Evolutionary conservation across 2,113 vertebrate species (phyloP).

Genomic region (Neofelis nebulosa): DNA sequence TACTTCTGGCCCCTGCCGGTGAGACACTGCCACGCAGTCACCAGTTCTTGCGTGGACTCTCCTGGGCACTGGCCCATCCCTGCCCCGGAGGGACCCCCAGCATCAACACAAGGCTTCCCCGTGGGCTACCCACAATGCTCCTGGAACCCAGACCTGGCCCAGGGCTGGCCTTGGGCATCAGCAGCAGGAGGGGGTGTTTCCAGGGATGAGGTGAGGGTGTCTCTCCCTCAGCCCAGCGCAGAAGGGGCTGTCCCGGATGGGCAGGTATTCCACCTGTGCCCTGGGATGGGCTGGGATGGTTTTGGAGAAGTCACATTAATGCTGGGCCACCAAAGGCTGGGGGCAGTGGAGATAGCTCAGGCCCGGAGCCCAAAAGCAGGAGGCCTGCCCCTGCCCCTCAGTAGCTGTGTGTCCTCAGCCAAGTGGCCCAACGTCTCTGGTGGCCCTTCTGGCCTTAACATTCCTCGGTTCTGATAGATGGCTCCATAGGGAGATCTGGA

Average conservation of each 20-base stretch:
- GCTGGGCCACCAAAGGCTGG: neutral
- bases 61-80: neutral
- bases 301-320: neutral
- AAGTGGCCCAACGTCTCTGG: neutral
- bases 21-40: neutral
- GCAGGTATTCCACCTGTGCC: no score
- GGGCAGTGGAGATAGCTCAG: neutral
- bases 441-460: neutral
- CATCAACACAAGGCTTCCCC: neutral
- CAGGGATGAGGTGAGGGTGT: neutral
- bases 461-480: neutral
- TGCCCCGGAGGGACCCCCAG: neutral
- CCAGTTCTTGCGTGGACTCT: neutral
- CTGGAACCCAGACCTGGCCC: neutral
- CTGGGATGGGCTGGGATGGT: neutral
- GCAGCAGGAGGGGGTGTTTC: neutral
- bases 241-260: neutral
- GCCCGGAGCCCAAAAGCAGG: neutral
- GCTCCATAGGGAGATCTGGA: neutral
- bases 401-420: neutral
- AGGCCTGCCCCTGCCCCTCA: neutral
- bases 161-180: neutral
- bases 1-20: rapidly evolving
- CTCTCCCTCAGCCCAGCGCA: neutral
- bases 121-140: neutral